phyloP scores from a whole-genome alignment of 2,113 vertebrate genomes.

The Prunella himalayana region DNA sequence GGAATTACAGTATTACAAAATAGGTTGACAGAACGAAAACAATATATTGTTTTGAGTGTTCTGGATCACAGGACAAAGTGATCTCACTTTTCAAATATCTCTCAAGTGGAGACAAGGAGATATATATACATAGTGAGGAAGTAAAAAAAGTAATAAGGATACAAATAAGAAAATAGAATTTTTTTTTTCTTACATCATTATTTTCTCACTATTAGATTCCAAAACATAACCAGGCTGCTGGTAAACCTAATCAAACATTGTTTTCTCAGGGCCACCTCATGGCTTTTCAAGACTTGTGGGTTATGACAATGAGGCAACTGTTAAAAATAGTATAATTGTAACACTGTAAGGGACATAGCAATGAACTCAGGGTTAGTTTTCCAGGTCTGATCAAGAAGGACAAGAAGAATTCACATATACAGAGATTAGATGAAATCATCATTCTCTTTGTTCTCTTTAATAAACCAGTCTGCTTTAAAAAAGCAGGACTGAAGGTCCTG shows the following conservation, averaged over 20 bases:
- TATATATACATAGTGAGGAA: neutral
- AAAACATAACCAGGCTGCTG: neutral
- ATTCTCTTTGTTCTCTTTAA: neutral
- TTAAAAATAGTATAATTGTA: neutral
- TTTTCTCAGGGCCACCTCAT: neutral
- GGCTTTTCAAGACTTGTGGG: accelerated
- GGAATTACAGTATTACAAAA: neutral
- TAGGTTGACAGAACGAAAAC: neutral
- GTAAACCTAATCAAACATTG: neutral
- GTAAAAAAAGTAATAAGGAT: neutral
- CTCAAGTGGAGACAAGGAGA: neutral
- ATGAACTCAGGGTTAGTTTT: neutral
- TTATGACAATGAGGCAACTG: neutral
- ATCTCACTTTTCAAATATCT: neutral
- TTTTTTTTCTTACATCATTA: neutral
- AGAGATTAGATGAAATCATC: neutral
- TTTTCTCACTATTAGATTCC: neutral
- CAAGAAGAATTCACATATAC: neutral
- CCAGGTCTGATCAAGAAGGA: neutral
- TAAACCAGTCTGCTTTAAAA: neutral
- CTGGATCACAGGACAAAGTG: neutral
- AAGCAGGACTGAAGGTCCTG: accelerated
- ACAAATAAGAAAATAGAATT: neutral
- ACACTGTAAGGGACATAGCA: neutral
- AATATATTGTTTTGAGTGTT: neutral